Base-by-base conservation (phyloP, 2,113 vertebrate species). In the Sprattus sprattus region DNA sequence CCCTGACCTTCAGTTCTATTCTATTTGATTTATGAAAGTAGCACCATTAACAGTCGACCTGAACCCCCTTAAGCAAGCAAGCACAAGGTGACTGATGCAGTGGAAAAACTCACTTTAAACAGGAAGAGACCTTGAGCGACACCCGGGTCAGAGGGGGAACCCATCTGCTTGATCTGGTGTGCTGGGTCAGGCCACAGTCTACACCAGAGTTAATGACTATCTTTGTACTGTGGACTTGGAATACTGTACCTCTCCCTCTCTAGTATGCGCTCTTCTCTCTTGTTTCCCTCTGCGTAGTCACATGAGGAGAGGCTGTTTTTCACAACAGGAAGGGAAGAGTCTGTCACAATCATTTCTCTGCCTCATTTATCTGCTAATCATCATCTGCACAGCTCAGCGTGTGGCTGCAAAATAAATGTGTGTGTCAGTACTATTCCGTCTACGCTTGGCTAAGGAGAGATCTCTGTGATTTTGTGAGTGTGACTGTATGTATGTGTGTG, bases 321-420 rank as follows among this genome's bases (percentile, higher is more conserved):
- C n/a, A 67, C 64, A 67, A 67, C 64, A 67, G 64, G 64, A 67
- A 25, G 13, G 64, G 64, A 67, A 67, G 64, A 28, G 64, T 67
- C 64, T 67, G 64, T 67, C 64, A 67, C 64, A 67, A 67, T 67
- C 28, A 67, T 67, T 67, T 10, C 64, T 28, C 64, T 10, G 64
- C 64, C 22, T 67, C 64, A 67, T 67, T 67, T 67, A 28, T 67
- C 64, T 25, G 64, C 64, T 67, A 67, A 67, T 67, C 64, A 67
- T 67, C 64, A 67, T 67, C 25, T 67, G 64, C 64, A 67, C n/a
- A 67, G n/a, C n/a, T 67, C 64, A 67, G 64, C 64, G 13, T 67
- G 64, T 67, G 64, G 64, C 64, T 9, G n/a, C 64, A 67, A 67
- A 67, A 67, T 28, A 67, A 67, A 67, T 67, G 64, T 10, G 6